Base-by-base conservation (phyloP, 2,888 invertebrate species). In the Tipula lateralis region DNA sequence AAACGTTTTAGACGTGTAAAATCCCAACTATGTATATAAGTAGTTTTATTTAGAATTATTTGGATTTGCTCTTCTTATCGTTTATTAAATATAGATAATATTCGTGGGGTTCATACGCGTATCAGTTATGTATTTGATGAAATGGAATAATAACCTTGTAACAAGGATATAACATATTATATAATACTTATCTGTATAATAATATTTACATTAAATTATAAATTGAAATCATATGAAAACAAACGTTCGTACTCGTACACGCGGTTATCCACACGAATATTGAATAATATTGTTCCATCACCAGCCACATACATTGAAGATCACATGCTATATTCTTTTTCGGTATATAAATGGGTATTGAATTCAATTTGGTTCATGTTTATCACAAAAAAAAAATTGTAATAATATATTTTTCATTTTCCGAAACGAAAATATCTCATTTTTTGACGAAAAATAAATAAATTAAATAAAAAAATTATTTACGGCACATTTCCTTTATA, bases 391-490 rank as follows among this genome's bases (percentile, higher is more conserved):
- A 66, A 24, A 24, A 24, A 66, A 12, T 66, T 66, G 19, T 24
- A 66, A 66, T 66, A 66, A 66, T 66, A 66, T 24, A 24, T 66
- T 66, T 66, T 24, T 9, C 19, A 7, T 24, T 66, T 66, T 66
- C 24, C 66, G 66, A 9, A 19, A 66, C 19, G 66, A 50, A 66
- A 24, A 19, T 24, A 12, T 66, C 66, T 24, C 9, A n/a, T 66
- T 66, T 39, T 24, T 66, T 66, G 66, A 24, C 24, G 66, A 24
- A 66, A 44, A 66, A 66, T 66, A 66, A 66, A 66, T 12, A 66
- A 66, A 66, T 66, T 66, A 66, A 66, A 66, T 66, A 66, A 66
- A 39, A 39, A 66, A 66, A 66, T 66, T 66, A 24, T 66, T 66
- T 66, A 66, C 66, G 24, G 66, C 66, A 66, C 24, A 66, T 66